Evolutionary conservation across 2,113 vertebrate genomes (phyloP), one percentile per base, ranked within the genome.

Genomic region (Notechis scutatus): DNA sequence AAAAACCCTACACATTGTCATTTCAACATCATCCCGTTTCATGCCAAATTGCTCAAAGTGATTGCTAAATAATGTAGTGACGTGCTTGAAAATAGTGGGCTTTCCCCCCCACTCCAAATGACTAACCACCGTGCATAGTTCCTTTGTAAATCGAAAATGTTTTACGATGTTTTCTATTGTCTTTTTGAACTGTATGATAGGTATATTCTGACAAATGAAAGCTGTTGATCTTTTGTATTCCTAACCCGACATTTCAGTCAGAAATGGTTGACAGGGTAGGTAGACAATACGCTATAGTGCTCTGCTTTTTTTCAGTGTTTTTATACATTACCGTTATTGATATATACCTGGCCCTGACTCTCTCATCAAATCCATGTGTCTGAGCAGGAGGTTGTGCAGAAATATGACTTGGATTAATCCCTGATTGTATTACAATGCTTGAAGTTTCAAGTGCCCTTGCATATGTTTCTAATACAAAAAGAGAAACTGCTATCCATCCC

Each of bases 401-500:
- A 85, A 90, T 93, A 89, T 81, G 92, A 93, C 85, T 91, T 95
- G 54, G 81, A 92, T 93, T 95, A 96, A 94, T 95, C 96, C 86
- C 95, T 94, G 94, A 88, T 93, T 88, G 34, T 95, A 94, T 85
- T 94, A 64, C 91, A 90, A 89, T 96, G 94, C 92, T 96, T 96
- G 96, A 97, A 93, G 94, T 93, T 92, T 39, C 87, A 95, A 94
- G 95, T 87, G 94, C 94, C 94, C 92, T 96, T 98, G 95, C 94
- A 74, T 87, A 88, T 91, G 94, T 96, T 96, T 96, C 94, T 96
- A 95, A 96, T 97, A 94, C 96, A 97, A 95, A 93, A 88, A 81
- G n/a, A 74, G 34, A 81, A 81, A 81, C 18, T 29, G 12, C 12
- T 87, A 5, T 29, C 4, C 47, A 5, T 29, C 56, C 26, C 96